Conservation (phyloP, 2,888 invertebrate species). For the Thymelicus lineola region DNA sequence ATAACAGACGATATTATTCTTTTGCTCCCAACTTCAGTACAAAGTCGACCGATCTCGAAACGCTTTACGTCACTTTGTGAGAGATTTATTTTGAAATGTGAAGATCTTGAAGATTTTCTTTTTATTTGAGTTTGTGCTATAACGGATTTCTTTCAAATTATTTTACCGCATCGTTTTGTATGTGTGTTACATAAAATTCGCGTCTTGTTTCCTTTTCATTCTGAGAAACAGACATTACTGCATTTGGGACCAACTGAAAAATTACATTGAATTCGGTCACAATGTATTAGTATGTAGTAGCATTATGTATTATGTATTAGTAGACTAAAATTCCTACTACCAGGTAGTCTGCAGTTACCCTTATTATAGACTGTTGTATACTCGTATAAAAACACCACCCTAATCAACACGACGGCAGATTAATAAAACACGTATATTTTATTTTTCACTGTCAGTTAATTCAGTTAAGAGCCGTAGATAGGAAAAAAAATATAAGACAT, state of each 20-base stretch:
- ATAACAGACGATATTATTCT: conserved; percentile 3
- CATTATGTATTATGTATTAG: no score
- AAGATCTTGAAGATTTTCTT: conserved; percentile 6
- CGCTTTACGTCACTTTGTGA: conserved; percentile 8
- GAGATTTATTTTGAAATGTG: conserved; percentile 21
- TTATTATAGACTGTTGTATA: no score
- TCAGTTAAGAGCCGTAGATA: neutral
- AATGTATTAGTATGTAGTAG: no score
- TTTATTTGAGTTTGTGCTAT: neutral
- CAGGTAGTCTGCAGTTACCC: no score
- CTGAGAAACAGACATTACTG: no score
- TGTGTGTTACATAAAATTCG: no score
- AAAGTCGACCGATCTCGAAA: conserved; percentile 11
- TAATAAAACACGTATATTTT: neutral
- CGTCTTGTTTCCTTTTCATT: no score
- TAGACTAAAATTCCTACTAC: no score
- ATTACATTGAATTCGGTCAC: no score
- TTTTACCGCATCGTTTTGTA: neutral
- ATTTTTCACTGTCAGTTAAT: neutral
- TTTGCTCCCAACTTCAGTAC: conserved; percentile 6
- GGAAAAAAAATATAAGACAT: neutral
- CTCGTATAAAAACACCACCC: no score
- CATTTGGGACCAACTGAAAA: no score
- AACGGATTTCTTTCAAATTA: neutral
- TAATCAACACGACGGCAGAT: neutral